Percentiles rank a stretch among this genome's conserved stretches.
phyloP scores from a whole-genome alignment of 2,888 invertebrate species.

The Troides helena region DNA sequence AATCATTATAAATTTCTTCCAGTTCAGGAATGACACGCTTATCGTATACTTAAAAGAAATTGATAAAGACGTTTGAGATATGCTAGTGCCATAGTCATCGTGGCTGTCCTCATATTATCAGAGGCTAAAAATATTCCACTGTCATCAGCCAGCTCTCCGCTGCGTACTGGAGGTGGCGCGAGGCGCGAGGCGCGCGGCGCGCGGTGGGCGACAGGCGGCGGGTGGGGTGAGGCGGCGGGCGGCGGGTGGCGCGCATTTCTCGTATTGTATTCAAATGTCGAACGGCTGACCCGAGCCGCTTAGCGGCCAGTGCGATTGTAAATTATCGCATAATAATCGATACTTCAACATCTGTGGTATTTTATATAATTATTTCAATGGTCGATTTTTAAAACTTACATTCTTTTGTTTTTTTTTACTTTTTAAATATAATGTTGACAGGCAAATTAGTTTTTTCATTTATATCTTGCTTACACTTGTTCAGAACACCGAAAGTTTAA shows the following conservation, averaged over 20 bases:
- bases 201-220: slow-evolving; percentile 23
- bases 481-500: too few relatives aligned
- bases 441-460: too few relatives aligned
- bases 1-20: too few relatives aligned
- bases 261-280: slow-evolving; percentile 58
- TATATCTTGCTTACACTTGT: too few relatives aligned
- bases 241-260: slow-evolving; percentile 34
- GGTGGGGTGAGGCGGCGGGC: slow-evolving; percentile 13
- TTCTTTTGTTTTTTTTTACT: not conserved
- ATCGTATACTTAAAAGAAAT: not conserved
- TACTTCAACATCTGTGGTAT: slow-evolving; percentile 14
- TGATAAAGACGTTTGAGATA: slow-evolving; percentile 8
- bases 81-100: slow-evolving; percentile 5
- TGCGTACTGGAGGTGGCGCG: slow-evolving; percentile 19
- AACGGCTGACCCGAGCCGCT: slow-evolving; percentile 43
- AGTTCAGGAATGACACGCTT: not conserved
- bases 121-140: slow-evolving; percentile 24
- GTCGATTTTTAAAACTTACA: not conserved
- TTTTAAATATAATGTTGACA: not conserved
- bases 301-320: slow-evolving; percentile 20
- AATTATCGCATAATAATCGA: slow-evolving; percentile 27
- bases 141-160: slow-evolving; percentile 16
- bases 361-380: not conserved
- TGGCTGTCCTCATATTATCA: slow-evolving; percentile 19
- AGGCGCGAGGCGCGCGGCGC: slow-evolving; percentile 24